These are phyloP conservation scores for Peromyscus polionotus DNA, from an alignment of 2,113 vertebrate species.

Conservation along the genomic window DNA sequence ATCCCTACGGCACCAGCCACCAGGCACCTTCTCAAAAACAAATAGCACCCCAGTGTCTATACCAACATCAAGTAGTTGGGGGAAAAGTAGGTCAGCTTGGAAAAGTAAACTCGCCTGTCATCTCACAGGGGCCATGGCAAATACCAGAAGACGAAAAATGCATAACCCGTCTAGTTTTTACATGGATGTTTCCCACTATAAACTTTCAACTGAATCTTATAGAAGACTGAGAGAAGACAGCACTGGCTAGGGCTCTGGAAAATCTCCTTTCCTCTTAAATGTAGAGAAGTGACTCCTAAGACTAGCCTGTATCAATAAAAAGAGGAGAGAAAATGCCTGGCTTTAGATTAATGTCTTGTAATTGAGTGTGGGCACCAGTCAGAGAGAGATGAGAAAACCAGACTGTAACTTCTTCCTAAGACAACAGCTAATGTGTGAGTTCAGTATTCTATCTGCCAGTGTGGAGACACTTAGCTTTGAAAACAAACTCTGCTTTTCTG, in stretches of 20 bases:
- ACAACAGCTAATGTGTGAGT: background rate
- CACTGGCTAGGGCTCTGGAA: background rate
- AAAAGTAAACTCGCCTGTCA: background rate
- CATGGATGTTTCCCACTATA: slow-evolving; percentile 47
- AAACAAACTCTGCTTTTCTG: background rate
- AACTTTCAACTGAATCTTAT: slow-evolving; percentile 3
- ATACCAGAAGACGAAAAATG: slow-evolving; percentile 35
- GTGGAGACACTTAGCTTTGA: background rate
- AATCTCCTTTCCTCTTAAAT: slow-evolving; percentile 30
- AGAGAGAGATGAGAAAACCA: background rate
- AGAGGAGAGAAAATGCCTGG: background rate
- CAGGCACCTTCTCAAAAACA: background rate
- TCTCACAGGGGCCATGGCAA: background rate
- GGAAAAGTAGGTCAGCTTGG: background rate
- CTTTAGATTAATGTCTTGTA: background rate
- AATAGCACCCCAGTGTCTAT: background rate
- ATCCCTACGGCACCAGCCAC: background rate
- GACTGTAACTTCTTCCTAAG: background rate
- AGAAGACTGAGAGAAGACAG: slow-evolving; percentile 20
- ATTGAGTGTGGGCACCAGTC: background rate
- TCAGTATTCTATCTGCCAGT: background rate
- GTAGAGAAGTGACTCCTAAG: background rate
- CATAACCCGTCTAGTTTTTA: slow-evolving; percentile 53
- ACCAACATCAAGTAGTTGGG: background rate
- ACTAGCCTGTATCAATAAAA: background rate